These are phyloP conservation scores for Archivesica marissinica DNA, from an alignment of 1,140 invertebrate species.

Conservation along the genomic window DNA sequence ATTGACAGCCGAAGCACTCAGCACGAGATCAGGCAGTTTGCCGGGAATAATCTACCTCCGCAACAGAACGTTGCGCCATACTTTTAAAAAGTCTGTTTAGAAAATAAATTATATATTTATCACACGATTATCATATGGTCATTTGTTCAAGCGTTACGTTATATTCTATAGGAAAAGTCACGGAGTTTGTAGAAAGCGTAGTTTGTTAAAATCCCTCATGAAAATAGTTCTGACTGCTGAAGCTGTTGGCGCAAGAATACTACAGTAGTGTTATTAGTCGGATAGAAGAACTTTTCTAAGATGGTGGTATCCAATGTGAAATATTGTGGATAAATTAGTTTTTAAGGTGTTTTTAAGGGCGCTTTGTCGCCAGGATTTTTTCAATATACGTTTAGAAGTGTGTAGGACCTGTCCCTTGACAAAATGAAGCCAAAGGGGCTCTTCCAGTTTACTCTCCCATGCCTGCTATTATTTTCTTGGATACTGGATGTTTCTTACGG, in stretches of 20 bases:
- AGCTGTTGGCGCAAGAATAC: conserved; percentile 29
- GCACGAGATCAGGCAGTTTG: conserved; percentile 7
- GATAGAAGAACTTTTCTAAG: conserved; percentile 57
- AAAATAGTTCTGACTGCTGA: conserved; percentile 35
- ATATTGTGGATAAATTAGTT: background rate
- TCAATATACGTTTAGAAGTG: conserved; percentile 19
- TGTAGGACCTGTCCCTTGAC: background rate
- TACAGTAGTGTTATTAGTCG: conserved; percentile 1
- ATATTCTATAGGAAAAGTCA: too few relatives aligned
- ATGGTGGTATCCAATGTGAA: conserved; percentile 53
- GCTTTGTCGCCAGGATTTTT: conserved; percentile 44
- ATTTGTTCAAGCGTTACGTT: too few relatives aligned
- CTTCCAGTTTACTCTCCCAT: background rate
- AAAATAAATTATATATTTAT: too few relatives aligned
- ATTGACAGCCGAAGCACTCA: conserved; percentile 60
- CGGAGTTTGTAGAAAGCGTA: too few relatives aligned
- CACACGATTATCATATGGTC: too few relatives aligned
- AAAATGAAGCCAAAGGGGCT: conserved; percentile 50
- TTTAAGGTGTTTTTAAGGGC: conserved; percentile 31
- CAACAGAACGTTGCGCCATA: background rate
- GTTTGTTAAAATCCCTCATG: background rate
- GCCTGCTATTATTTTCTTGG: conserved; percentile 43
- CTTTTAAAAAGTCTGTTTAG: background rate
- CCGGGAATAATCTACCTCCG: conserved; percentile 13
- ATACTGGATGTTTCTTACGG: conserved; percentile 59